phyloP scores from a whole-genome alignment of 2,797 vertebrate species.

The Lateolabrax maculatus region DNA sequence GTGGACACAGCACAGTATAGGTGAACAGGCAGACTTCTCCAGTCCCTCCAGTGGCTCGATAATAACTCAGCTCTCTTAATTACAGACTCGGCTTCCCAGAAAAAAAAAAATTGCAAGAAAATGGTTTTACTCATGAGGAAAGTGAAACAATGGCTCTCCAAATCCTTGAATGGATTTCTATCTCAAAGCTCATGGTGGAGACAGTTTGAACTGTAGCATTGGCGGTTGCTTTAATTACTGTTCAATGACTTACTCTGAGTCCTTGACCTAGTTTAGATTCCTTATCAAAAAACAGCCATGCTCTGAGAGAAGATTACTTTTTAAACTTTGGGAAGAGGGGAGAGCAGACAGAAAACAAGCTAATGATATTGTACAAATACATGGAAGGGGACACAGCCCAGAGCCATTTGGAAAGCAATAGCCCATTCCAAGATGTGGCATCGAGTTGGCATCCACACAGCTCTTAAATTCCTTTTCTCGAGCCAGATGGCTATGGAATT shows the following conservation, averaged over 20 bases:
- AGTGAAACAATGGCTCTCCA: constrained; percentile 83
- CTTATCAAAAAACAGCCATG: constrained; percentile 81
- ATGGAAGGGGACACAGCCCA: constrained; percentile 82
- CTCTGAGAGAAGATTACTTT: constrained; percentile 84
- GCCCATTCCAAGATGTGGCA: constrained; percentile 91
- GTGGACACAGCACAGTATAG: constrained; percentile 45
- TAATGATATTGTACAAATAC: constrained; percentile 82
- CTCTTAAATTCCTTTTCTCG: constrained; percentile 86
- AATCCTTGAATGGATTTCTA: constrained; percentile 85
- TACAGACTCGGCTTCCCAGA: constrained; percentile 77
- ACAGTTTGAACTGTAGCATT: constrained; percentile 77
- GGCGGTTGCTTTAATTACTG: constrained; percentile 82
- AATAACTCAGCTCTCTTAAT: constrained; percentile 82
- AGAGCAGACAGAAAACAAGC: constrained; percentile 78
- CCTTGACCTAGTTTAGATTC: constrained; percentile 88
- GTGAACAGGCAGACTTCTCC: constrained; percentile 61
- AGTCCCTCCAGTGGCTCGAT: constrained; percentile 63
- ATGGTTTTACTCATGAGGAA: constrained; percentile 82
- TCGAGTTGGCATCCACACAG: constrained; percentile 87
- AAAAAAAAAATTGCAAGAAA: constrained; percentile 73
- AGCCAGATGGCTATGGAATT: constrained; percentile 91
- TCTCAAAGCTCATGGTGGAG: constrained; percentile 77
- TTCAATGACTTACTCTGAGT: constrained; percentile 82
- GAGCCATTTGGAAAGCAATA: constrained; percentile 88
- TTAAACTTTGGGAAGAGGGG: constrained; percentile 81